Percentiles rank a stretch among this genome's conserved stretches.
These are phyloP conservation scores for Lycodopsis pacificus DNA, from an alignment of 2,797 vertebrate species.

Conservation along the genomic window DNA sequence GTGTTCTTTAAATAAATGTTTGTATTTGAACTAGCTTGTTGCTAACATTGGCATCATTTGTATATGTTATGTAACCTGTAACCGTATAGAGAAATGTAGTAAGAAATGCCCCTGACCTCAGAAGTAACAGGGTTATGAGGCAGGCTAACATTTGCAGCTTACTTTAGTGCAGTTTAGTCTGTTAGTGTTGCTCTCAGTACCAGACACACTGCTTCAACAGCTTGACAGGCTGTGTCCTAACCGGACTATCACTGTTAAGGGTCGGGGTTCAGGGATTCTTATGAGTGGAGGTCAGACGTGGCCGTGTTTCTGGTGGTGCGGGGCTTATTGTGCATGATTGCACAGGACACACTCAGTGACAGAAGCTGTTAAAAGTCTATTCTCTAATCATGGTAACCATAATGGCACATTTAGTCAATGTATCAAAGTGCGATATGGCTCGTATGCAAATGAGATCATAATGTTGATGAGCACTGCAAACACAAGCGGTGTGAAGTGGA, in stretches of 20 bases:
- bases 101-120: not conserved
- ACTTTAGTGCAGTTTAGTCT: not conserved
- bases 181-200: not conserved
- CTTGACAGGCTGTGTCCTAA: not conserved
- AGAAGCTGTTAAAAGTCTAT: conserved; percentile 9
- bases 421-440: conserved; percentile 13
- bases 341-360: not conserved
- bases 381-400: conserved; percentile 18
- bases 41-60: not conserved
- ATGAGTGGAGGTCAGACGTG: not conserved
- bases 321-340: not conserved
- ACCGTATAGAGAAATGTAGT: not conserved
- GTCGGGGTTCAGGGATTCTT: not conserved
- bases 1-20: not conserved
- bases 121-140: not conserved
- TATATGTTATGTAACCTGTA: not conserved
- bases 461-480: conserved; percentile 53
- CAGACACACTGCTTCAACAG: not conserved
- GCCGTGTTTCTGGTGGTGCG: not conserved
- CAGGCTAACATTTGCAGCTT: not conserved
- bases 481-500: conserved; percentile 19
- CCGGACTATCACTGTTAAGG: not conserved
- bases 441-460: conserved; percentile 38
- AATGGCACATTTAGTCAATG: conserved; percentile 25
- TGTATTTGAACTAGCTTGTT: not conserved